phyloP scores from a whole-genome alignment of 2,113 vertebrate species.

The Mandrillus leucophaeus region DNA sequence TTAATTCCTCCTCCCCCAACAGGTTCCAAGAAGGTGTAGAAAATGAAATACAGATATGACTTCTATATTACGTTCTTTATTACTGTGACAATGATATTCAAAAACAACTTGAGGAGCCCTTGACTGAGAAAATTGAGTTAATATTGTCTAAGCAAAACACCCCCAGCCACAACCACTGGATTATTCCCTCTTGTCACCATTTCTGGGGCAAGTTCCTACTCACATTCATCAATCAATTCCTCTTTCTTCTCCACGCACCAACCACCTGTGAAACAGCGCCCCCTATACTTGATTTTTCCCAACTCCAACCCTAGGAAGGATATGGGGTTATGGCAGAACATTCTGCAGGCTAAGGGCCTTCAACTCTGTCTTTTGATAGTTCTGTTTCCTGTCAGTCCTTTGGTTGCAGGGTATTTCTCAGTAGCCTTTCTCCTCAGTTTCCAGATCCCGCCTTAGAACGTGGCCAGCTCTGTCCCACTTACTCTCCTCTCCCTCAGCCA shows the following conservation, averaged over 20 bases:
- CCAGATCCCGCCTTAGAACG: background rate
- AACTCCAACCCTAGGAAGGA: background rate
- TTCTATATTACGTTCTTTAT: background rate
- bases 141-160: background rate
- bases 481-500: no score
- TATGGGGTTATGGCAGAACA: background rate
- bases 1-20: background rate
- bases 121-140: background rate
- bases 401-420: background rate
- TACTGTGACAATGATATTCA: background rate
- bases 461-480: background rate
- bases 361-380: background rate
- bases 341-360: background rate
- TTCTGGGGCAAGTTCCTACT: background rate
- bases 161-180: fast-evolving
- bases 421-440: background rate
- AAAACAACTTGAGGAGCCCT: background rate
- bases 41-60: background rate
- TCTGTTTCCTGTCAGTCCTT: background rate
- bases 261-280: background rate
- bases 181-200: background rate
- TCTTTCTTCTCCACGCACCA: background rate
- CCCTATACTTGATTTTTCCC: background rate
- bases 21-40: background rate
- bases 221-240: background rate